Percentiles rank a stretch among this genome's conserved stretches.
These are phyloP conservation scores for Clarias macrocephalus DNA, from an alignment of 2,113 vertebrate genomes.

Conservation along the genomic window DNA sequence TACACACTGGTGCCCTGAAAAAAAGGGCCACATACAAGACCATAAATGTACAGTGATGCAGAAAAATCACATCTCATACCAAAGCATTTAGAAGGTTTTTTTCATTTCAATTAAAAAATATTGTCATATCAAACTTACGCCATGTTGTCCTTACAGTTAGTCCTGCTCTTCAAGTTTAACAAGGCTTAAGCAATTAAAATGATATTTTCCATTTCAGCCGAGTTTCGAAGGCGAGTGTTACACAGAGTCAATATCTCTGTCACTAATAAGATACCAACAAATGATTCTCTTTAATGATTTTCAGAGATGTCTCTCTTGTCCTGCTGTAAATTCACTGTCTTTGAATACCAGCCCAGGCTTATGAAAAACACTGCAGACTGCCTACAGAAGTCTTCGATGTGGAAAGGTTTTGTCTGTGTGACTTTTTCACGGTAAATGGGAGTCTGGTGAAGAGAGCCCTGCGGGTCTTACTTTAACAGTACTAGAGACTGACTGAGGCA, in stretches of 20 bases:
- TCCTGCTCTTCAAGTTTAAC: not conserved
- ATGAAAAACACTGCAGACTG: not conserved
- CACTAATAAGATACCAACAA: not conserved
- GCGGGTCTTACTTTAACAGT: not conserved
- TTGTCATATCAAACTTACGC: not conserved
- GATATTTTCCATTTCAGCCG: not conserved
- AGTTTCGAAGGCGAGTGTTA: not conserved
- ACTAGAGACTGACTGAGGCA: not conserved
- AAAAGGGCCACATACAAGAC: not conserved
- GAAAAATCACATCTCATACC: not conserved
- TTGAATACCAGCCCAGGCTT: not conserved
- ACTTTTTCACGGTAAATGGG: not conserved
- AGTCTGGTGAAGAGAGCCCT: not conserved
- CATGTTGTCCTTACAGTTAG: not conserved
- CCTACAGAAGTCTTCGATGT: not conserved
- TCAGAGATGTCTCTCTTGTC: not conserved
- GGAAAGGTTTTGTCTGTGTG: not conserved
- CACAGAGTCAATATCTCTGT: not conserved
- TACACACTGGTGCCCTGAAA: not conserved
- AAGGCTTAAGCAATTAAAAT: not conserved
- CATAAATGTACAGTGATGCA: not conserved
- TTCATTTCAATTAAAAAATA: not conserved
- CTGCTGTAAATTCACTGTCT: not conserved
- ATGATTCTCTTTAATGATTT: not conserved
- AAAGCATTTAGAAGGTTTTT: not conserved